Base-by-base conservation (phyloP, 2,113 vertebrate species). In the Chunga burmeisteri region DNA sequence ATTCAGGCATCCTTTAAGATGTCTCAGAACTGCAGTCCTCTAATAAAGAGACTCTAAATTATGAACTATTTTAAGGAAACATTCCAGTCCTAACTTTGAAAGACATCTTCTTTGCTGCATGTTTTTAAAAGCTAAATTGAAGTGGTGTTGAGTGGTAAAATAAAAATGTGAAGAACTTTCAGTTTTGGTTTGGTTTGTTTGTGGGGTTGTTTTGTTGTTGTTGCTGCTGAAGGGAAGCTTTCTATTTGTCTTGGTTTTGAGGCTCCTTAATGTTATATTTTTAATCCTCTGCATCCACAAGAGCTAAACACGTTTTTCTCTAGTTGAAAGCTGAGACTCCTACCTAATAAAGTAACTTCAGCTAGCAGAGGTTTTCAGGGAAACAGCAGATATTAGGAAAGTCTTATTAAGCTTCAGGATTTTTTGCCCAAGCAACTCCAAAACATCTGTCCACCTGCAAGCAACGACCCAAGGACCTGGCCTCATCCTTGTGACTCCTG, bases 381-480 rank as follows among this genome's bases (percentile, higher is more conserved):
- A 49, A 90, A 38, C n/a, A 71, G 13, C 27, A 80, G 50, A 6
- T 73, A 16, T 26, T 27, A 68, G 50, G 49, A 21, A 92, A 80
- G 21, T 52, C 53, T 29, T 55, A 8, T 2, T 27, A 46, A 79
- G 44, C 13, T 32, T 52, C 23, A 71, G 32, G 16, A 25, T 21
- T 75, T 58, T 47, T 79, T 86, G 26, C 42, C 30, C 68, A 74
- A 68, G 52, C 2, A 17, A 29, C 55, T 63, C 20, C 2, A 3
- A 77, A 89, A 44, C 7, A 4, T 38, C 15, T 40, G 21, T 58
- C 44, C 38, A 36, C 10, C 25, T 29, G 26, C 49, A 72, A 85
- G 19, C 27, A 81, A 5, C 0, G 0, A 56, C 55, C 40, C 20
- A 21, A 53, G 21, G 22, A 18, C 40, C 36, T 0, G 0, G 4